phyloP scores from a whole-genome alignment of 2,113 vertebrate species.

The Marmota flaviventris region DNA sequence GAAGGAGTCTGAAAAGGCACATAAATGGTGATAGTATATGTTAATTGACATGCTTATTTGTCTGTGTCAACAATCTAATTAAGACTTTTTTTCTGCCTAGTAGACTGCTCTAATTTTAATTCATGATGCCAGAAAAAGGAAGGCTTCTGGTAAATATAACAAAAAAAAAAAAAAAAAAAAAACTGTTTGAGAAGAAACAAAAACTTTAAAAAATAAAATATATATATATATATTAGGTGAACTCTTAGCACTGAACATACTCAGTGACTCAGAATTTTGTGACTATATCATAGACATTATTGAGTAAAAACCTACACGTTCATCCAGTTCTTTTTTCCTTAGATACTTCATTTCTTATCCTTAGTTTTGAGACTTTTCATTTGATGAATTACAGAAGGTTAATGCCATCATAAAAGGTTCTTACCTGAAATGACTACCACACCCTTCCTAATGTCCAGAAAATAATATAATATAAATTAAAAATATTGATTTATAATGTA shows the following conservation, averaged over 20 bases:
- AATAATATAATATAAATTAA: neutral
- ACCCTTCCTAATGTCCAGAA: neutral
- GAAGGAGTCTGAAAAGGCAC: neutral
- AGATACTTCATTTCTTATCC: neutral
- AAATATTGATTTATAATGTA: neutral
- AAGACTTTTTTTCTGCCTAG: neutral
- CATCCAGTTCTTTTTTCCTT: neutral
- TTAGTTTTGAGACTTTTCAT: neutral
- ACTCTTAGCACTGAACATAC: neutral
- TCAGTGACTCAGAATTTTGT: neutral
- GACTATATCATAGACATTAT: neutral
- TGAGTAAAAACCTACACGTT: neutral
- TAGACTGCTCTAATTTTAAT: conserved; percentile 62
- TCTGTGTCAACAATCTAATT: conserved; percentile 54
- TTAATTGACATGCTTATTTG: conserved; percentile 40
- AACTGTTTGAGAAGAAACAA: neutral
- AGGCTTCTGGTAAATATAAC: neutral
- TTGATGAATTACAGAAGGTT: neutral
- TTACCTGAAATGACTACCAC: neutral
- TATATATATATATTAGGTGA: neutral
- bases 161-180: conserved; percentile 40
- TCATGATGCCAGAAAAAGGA: neutral
- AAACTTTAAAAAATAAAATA: neutral
- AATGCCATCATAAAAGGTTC: neutral
- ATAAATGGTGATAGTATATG: neutral